Evolutionary conservation across 2,888 invertebrate species (phyloP), one percentile per base, ranked within the genome.

Genomic region (Baronia brevicornis): DNA sequence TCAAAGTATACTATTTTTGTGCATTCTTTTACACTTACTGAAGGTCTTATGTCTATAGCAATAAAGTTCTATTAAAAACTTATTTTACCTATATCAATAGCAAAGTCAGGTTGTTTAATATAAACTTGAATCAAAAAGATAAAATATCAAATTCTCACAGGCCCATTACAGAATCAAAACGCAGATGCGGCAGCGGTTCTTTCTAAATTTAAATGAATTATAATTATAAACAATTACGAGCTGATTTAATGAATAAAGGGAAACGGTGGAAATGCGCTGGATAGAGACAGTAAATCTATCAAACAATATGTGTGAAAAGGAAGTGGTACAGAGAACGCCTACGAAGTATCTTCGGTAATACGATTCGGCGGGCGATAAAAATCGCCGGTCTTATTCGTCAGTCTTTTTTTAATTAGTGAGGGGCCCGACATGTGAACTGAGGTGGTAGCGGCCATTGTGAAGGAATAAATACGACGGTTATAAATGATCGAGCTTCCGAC

Each of bases 321-420:
- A 78, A 49, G 60, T 46, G 48, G 44, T 36, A 61, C 59, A 60
- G 67, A 69, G 53, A 70, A 79, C 84, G 82, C 82, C 82, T 82
- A 67, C 80, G 62, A 51, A 41, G 60, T 65, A 70, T 68, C 75
- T 70, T 73, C 64, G 66, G 66, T 61, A 70, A 64, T 67, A 70
- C 62, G 77, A 80, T 82, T 82, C 78, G 79, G 77, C 69, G 64
- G 64, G 70, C 64, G 84, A 84, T 84, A 78, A 79, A 79, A 80
- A 82, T 82, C 82, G 73, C 69, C 65, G 72, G 79, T 77, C 71
- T 82, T 74, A 84, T 84, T 84, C 84, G 84, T 84, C 78, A 66
- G 78, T 51, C 55, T 73, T 79, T 71, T 79, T 82, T 80, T 84
- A 82, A 82, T 82, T 84, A 79, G 71, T 68, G 65, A 77, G 77